These are phyloP conservation scores for Procapra przewalskii DNA, from an alignment of 2,113 vertebrate species.

Conservation along the genomic window DNA sequence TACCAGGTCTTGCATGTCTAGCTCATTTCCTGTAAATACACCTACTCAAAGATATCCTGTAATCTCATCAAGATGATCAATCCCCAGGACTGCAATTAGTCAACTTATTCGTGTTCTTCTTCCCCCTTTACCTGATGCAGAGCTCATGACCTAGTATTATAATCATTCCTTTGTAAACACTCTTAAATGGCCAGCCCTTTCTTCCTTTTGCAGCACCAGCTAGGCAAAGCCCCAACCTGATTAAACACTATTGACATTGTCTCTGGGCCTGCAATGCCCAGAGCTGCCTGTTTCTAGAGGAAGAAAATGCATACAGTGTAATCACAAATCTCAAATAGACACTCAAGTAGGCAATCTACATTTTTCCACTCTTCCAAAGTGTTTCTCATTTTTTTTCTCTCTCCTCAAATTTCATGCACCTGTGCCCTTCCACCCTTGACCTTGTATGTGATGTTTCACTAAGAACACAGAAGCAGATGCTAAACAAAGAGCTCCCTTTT, in stretches of 20 bases:
- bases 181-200: neutral
- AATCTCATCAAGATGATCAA: neutral
- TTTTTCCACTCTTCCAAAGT: slow-evolving; percentile 21
- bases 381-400: neutral
- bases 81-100: neutral
- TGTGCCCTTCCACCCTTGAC: slow-evolving; percentile 25
- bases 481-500: slow-evolving; percentile 20
- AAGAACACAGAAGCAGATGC: neutral
- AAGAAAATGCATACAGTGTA: neutral
- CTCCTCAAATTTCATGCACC: slow-evolving; percentile 30
- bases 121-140: neutral
- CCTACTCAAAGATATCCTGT: neutral
- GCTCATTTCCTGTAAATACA: neutral
- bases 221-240: neutral
- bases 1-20: neutral
- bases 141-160: neutral
- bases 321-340: neutral
- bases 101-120: neutral
- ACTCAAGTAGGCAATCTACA: neutral
- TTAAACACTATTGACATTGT: neutral
- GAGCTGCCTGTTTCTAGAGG: neutral
- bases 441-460: slow-evolving; percentile 26
- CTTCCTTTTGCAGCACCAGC: neutral
- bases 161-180: neutral
- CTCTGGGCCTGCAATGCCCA: neutral